A percentile compares a stretch with the other conserved stretches of the same genome.
phyloP scores from a whole-genome alignment of 2,797 vertebrate genomes.

The Cyclura pinguis region DNA sequence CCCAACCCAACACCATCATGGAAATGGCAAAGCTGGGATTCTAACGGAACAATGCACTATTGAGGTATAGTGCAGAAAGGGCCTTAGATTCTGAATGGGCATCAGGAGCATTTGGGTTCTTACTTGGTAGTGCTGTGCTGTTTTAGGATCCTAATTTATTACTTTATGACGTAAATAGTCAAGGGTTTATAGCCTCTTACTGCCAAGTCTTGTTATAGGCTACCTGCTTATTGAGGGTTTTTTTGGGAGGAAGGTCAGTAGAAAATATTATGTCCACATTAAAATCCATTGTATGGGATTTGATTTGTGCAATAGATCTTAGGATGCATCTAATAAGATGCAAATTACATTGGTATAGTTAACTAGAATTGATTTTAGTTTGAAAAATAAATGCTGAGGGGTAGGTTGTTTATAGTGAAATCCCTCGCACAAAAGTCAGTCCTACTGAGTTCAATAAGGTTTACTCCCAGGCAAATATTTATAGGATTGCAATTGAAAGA shows the following conservation, averaged over 20 bases:
- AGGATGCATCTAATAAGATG: slow-evolving; percentile 45
- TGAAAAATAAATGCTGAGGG: slow-evolving; percentile 29
- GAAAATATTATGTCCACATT: slow-evolving; percentile 43
- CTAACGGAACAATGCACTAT: too few relatives aligned
- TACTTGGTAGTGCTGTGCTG: slow-evolving; percentile 47
- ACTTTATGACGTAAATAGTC: slow-evolving; percentile 39
- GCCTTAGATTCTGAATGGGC: slow-evolving; percentile 13
- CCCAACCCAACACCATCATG: too few relatives aligned
- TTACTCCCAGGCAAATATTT: neutral
- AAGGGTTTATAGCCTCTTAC: slow-evolving; percentile 49
- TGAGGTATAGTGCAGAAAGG: too few relatives aligned
- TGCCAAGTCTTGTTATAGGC: slow-evolving; percentile 50
- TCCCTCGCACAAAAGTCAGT: neutral
- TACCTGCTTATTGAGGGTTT: slow-evolving; percentile 38
- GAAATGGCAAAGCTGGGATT: too few relatives aligned
- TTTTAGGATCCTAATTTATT: slow-evolving; percentile 58
- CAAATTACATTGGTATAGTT: slow-evolving; percentile 23
- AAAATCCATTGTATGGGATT: slow-evolving; percentile 56
- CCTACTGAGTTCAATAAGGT: neutral
- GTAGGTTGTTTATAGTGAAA: neutral
- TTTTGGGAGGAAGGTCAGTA: neutral
- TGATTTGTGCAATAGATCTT: slow-evolving; percentile 23
- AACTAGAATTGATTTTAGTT: slow-evolving; percentile 29
- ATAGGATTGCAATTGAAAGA: neutral
- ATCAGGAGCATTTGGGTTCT: slow-evolving; percentile 43